phyloP scores from a whole-genome alignment of 2,888 invertebrate species.

The Phaedon cochleariae region DNA sequence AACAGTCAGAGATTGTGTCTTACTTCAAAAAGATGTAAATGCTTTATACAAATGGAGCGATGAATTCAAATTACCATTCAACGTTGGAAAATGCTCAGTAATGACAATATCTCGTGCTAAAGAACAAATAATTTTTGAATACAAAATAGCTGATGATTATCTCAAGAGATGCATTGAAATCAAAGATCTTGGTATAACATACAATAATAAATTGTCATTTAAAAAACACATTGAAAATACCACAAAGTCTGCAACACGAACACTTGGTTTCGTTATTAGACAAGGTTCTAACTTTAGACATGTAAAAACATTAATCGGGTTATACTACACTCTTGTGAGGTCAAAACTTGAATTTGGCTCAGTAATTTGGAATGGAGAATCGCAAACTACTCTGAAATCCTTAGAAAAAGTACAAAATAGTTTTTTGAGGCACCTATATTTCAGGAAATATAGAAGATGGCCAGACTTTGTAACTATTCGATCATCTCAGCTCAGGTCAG shows the following conservation, averaged over 20 bases:
- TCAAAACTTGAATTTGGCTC: background rate
- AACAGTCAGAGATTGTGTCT: too few relatives aligned
- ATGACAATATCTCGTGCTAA: background rate
- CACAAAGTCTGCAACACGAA: background rate
- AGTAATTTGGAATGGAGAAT: background rate
- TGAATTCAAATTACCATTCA: background rate
- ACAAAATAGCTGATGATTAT: background rate
- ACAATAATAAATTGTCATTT: background rate
- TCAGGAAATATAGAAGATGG: conserved; percentile 3
- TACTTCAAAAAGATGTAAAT: too few relatives aligned
- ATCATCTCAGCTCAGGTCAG: background rate
- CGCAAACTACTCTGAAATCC: conserved; percentile 1
- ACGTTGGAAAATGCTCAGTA: background rate
- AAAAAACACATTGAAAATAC: background rate
- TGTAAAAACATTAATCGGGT: background rate
- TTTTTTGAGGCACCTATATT: background rate
- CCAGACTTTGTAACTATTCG: background rate
- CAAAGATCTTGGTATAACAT: conserved; percentile 1
- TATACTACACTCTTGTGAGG: background rate
- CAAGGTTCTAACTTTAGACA: background rate
- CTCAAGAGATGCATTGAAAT: background rate
- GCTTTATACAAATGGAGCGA: background rate
- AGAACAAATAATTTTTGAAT: background rate
- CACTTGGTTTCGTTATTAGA: background rate
- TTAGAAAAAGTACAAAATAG: conserved; percentile 2